Evolutionary conservation across 2,797 vertebrate species (phyloP).

Genomic region (Chelon labrosus): DNA sequence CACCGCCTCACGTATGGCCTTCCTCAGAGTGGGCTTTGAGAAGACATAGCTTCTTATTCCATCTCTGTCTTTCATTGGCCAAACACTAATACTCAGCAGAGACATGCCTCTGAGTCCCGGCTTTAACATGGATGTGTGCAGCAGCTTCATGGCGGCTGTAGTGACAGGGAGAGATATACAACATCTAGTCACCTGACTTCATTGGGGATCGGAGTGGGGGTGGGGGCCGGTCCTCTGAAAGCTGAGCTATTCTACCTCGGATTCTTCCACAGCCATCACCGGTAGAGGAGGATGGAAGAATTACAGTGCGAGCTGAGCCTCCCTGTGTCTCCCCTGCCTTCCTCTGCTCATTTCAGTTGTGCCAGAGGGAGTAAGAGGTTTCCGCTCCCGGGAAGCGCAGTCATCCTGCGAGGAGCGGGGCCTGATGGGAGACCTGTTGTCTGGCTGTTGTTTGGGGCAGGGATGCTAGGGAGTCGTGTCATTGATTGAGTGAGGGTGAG

Average conservation of each 20-base stretch:
- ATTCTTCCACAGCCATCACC: conserved; percentile 62
- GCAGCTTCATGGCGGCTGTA: conserved; percentile 77
- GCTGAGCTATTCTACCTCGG: conserved; percentile 66
- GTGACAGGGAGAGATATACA: conserved; percentile 82
- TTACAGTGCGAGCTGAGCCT: conserved; percentile 19
- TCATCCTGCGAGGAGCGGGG: conserved; percentile 66
- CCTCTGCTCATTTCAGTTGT: conserved; percentile 34
- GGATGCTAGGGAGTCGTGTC: conserved; percentile 70
- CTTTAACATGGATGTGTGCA: conserved; percentile 70
- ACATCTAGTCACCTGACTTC: conserved; percentile 86
- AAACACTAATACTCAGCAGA: conserved; percentile 16
- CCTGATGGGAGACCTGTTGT: conserved; percentile 78
- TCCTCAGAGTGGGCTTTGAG: conserved; percentile 33
- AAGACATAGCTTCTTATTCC: conserved; percentile 40
- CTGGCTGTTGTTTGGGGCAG: conserved; percentile 46
- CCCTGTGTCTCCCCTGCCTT: conserved; percentile 20
- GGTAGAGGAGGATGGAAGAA: conserved; percentile 47
- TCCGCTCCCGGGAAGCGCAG: conserved; percentile 58
- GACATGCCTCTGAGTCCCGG: conserved; percentile 47
- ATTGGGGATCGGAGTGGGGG: conserved; percentile 76
- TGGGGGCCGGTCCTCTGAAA: conserved; percentile 71
- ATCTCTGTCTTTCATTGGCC: conserved; percentile 27
- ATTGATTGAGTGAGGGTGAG: conserved; percentile 62
- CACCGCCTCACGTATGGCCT: conserved; percentile 59
- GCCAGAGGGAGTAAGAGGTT: conserved; percentile 16